A percentile compares a stretch with the other conserved stretches of the same genome.
These are phyloP conservation scores for Lepidocyrtoides sp. DNA, from an alignment of 2,888 invertebrate genomes.

Conservation along the genomic window DNA sequence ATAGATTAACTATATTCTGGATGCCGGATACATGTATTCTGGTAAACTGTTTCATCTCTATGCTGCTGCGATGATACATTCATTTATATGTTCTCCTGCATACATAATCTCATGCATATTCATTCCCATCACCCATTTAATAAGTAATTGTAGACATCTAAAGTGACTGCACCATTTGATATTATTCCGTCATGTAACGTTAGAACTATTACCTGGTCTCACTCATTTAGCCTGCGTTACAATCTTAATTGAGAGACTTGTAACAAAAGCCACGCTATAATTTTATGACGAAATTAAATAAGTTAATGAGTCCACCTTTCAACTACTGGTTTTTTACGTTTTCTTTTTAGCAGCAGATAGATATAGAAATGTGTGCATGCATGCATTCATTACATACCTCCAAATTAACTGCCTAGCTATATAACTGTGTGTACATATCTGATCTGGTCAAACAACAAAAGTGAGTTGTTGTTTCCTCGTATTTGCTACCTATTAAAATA, in stretches of 20 bases:
- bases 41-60: not conserved
- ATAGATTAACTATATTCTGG: not conserved
- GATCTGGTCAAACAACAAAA: constrained; percentile 34
- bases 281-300: constrained; percentile 80
- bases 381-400: not conserved
- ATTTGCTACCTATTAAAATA: not conserved
- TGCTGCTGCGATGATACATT: not conserved
- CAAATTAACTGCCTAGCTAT: not conserved
- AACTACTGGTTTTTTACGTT: constrained; percentile 74
- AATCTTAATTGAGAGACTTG: constrained; percentile 75
- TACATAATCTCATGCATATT: too few relatives aligned
- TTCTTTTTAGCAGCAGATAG: not conserved
- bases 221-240: not conserved
- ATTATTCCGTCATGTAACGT: constrained; percentile 2
- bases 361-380: not conserved
- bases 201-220: not conserved
- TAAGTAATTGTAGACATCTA: not conserved
- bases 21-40: not conserved
- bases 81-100: not conserved
- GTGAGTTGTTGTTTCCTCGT: not conserved
- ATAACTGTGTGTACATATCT: not conserved
- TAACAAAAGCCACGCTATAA: constrained; percentile 61
- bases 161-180: not conserved
- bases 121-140: not conserved
- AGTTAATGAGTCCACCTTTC: constrained; percentile 79